Evolutionary conservation across 2,888 invertebrate genomes (phyloP), one percentile per base, ranked within the genome.

Genomic region (Tipula vernalis): DNA sequence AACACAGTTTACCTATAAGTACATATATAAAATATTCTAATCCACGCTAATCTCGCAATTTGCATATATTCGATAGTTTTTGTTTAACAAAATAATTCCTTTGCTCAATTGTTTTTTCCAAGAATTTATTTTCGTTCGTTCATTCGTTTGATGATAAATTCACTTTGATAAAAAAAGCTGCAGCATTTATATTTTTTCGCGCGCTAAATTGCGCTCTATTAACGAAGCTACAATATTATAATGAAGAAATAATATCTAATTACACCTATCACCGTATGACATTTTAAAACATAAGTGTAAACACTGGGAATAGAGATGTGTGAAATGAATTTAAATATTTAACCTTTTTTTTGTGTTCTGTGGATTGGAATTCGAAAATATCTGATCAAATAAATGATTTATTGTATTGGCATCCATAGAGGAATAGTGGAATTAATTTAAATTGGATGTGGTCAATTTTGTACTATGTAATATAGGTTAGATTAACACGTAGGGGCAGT

Each of bases 11-110:
- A 28, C 28, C n/a, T 71, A 28, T 28, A 28, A 28, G 8, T 28
- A 71, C 28, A n/a, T 71, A 71, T 28, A 28, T 28, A 28, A 28
- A 28, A 28, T 28, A 28, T 39, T 71, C 71, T 71, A 71, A 71
- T 71, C 71, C 71, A 71, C 71, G 28, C 71, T 71, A 18, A 71
- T 71, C 71, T 71, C 71, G 10, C 71, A 71, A 71, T 71, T 71
- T 71, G 71, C 71, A 71, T 71, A 71, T 71, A 71, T 71, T 71
- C 71, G 71, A 71, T 71, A 71, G 71, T 71, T 71, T 71, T 71
- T 28, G 10, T 4, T 71, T 71, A 71, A 71, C 71, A 71, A 51
- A 15, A 71, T 28, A 71, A 71, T 71, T 71, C 71, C 71, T 28
- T 71, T 71, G 71, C 28, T 71, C 71, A 28, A 71, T 71, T 51